These are phyloP conservation scores for Saguinus imperator DNA, from an alignment of 2,113 vertebrate genomes.

Conservation along the genomic window DNA sequence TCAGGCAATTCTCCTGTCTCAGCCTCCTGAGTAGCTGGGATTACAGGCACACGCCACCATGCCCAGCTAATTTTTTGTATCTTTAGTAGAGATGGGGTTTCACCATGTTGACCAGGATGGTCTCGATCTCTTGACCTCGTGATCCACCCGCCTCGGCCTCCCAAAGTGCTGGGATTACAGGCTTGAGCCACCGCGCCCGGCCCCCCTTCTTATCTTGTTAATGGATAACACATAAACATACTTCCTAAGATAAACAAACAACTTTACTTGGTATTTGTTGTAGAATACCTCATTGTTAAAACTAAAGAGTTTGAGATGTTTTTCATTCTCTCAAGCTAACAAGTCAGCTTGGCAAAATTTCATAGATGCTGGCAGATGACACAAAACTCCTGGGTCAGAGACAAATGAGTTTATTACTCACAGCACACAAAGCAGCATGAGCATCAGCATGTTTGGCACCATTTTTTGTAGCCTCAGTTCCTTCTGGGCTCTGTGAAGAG, in stretches of 20 bases:
- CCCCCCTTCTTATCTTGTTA: background rate
- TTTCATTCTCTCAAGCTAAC: background rate
- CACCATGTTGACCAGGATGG: too few relatives aligned
- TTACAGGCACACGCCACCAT: too few relatives aligned
- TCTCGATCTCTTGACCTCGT: too few relatives aligned
- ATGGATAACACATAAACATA: background rate
- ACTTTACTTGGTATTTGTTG: background rate
- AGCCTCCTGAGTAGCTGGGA: too few relatives aligned
- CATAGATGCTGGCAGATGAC: background rate
- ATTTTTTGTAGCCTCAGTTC: accelerated
- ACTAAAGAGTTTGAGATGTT: background rate
- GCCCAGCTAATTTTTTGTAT: too few relatives aligned
- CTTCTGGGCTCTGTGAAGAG: background rate
- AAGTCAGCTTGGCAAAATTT: background rate
- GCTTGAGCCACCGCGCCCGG: too few relatives aligned
- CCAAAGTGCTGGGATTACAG: too few relatives aligned
- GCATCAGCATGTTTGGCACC: too few relatives aligned
- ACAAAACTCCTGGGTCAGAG: background rate
- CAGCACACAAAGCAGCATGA: background rate
- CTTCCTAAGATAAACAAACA: background rate
- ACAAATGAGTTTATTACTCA: background rate
- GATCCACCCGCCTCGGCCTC: too few relatives aligned
- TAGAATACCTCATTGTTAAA: background rate
- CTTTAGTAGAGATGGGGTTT: too few relatives aligned
- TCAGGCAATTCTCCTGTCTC: too few relatives aligned